phyloP scores from a whole-genome alignment of 2,113 vertebrate species.

The Oryzias woworae region DNA sequence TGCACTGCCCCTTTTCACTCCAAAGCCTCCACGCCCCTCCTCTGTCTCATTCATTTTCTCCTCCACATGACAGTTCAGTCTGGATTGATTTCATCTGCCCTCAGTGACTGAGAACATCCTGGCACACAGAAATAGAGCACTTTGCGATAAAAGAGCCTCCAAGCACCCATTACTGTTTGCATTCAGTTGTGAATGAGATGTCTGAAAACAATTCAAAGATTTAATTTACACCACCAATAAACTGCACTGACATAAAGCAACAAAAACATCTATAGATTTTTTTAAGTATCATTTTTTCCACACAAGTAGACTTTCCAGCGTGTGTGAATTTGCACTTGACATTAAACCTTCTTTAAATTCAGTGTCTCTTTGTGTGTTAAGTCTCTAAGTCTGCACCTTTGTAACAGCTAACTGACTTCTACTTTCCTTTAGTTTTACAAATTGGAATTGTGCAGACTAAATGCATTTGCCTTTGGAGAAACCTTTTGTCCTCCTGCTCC shows the following conservation, averaged over 20 bases:
- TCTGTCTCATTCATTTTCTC: slow-evolving; percentile 68
- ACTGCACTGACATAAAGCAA: not conserved
- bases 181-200: slow-evolving; percentile 15
- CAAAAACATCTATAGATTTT: not conserved
- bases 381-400: slow-evolving; percentile 35
- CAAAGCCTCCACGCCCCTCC: slow-evolving; percentile 43
- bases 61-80: slow-evolving; percentile 71
- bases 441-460: slow-evolving; percentile 20
- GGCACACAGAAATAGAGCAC: slow-evolving; percentile 71
- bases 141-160: slow-evolving; percentile 45
- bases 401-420: slow-evolving; percentile 22
- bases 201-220: slow-evolving; percentile 17
- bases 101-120: slow-evolving; percentile 68
- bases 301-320: slow-evolving; percentile 32
- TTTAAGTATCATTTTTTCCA: slow-evolving; percentile 19
- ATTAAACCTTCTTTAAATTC: slow-evolving; percentile 61
- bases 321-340: slow-evolving; percentile 55
- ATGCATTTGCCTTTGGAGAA: slow-evolving; percentile 22
- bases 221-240: slow-evolving; percentile 5
- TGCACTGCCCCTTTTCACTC: slow-evolving; percentile 20
- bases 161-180: slow-evolving; percentile 33
- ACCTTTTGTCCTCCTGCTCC: slow-evolving; percentile 6
- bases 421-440: slow-evolving; percentile 17
- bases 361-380: slow-evolving; percentile 41
- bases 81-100: slow-evolving; percentile 74